A percentile compares a stretch with the other conserved stretches of the same genome.
Evolutionary conservation across 2,888 invertebrate genomes (phyloP).

Genomic region (Temnothorax unifasciatus): DNA sequence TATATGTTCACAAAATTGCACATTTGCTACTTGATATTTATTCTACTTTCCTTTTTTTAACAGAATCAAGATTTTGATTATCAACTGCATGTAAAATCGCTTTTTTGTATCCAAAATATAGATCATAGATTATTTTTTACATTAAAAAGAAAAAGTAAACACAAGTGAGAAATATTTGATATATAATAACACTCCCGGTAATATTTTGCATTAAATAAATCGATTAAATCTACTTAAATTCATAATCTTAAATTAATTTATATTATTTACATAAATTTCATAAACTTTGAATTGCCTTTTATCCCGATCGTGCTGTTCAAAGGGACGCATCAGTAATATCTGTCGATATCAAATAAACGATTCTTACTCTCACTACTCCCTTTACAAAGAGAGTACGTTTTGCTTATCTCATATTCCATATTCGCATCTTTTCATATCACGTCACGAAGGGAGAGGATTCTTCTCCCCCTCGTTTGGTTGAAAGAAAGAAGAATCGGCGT

Average conservation of each 20-base stretch:
- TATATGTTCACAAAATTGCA: neutral
- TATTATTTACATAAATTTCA: constrained; percentile 1
- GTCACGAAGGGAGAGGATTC: neutral
- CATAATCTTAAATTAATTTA: neutral
- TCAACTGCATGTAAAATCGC: neutral
- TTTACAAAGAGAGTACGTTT: neutral
- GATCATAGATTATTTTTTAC: neutral
- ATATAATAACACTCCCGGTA: neutral
- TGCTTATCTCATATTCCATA: constrained; percentile 28
- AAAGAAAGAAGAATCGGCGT: neutral
- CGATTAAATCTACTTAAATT: neutral
- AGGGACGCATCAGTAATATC: constrained; percentile 12
- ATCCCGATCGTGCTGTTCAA: neutral
- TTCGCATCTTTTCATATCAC: constrained; percentile 24
- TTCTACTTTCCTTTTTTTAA: neutral
- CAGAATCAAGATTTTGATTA: neutral
- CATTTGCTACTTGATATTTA: neutral
- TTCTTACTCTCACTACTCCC: constrained; percentile 2
- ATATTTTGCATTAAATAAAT: neutral
- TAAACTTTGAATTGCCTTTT: neutral
- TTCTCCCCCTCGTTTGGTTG: neutral
- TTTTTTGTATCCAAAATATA: neutral
- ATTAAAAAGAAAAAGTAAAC: neutral
- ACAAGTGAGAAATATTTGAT: neutral
- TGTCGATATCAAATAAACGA: constrained; percentile 32